phyloP scores from a whole-genome alignment of 2,797 vertebrate species.

The Etheostoma perlongum region DNA sequence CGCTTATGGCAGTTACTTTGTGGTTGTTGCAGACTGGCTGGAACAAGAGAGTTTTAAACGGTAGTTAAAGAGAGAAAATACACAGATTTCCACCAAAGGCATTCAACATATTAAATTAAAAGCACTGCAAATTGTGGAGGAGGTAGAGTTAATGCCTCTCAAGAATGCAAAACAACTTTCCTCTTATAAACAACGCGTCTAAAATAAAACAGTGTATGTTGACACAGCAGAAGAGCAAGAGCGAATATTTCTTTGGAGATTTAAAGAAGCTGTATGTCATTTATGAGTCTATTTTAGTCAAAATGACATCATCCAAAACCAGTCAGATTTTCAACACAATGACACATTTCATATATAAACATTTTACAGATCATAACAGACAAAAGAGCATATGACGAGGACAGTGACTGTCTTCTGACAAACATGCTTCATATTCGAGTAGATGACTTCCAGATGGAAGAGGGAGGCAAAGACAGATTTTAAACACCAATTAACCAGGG shows the following conservation, averaged over 20 bases:
- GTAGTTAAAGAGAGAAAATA: constrained; percentile 41
- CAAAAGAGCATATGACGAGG: constrained; percentile 36
- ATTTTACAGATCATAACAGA: constrained; percentile 29
- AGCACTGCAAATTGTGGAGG: constrained; percentile 21
- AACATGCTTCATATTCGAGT: constrained; percentile 60
- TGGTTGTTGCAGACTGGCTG: constrained; percentile 49
- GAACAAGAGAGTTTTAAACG: constrained; percentile 42
- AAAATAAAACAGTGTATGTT: constrained; percentile 9
- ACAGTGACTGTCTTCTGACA: constrained; percentile 33
- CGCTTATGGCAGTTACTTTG: constrained; percentile 53
- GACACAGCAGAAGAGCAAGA: constrained; percentile 28
- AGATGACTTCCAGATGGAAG: constrained; percentile 78
- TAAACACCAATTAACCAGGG: constrained; percentile 58
- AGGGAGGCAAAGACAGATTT: constrained; percentile 60
- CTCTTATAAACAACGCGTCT: constrained; percentile 25
- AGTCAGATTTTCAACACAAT: background rate
- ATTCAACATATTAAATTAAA: constrained; percentile 31
- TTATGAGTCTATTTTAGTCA: background rate
- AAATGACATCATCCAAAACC: constrained; percentile 11
- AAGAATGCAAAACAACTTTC: constrained; percentile 43
- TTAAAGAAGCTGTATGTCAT: constrained; percentile 10
- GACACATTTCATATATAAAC: constrained; percentile 4
- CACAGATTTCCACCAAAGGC: constrained; percentile 25
- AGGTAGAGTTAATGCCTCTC: constrained; percentile 29
- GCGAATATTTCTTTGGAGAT: constrained; percentile 5